phyloP scores from a whole-genome alignment of 2,113 vertebrate species.

The Corydoras sp. region DNA sequence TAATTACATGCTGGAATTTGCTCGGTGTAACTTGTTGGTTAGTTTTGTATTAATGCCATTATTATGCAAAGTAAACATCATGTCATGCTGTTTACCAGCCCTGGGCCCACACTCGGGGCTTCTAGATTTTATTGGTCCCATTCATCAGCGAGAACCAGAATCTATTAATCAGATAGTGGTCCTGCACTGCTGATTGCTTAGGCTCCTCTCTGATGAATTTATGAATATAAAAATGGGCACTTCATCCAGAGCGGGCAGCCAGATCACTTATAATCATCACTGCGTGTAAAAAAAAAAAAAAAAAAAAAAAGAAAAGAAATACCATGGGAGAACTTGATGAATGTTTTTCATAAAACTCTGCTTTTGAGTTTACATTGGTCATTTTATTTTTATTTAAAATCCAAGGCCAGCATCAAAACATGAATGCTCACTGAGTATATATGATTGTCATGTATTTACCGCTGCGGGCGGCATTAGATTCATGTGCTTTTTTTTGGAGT shows the following conservation, averaged over 20 bases:
- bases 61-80: conserved; percentile 17
- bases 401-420: too few species aligned
- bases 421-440: too few species aligned
- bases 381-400: too few species aligned
- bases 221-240: conserved; percentile 14
- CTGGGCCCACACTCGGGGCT: background rate
- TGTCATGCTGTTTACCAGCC: conserved; percentile 19
- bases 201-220: background rate
- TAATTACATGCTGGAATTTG: conserved; percentile 17
- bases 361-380: too few species aligned
- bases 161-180: conserved; percentile 10
- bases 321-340: too few species aligned
- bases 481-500: too few species aligned
- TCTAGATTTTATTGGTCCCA: conserved; percentile 4
- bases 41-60: background rate
- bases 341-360: too few species aligned
- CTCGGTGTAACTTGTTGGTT: conserved; percentile 9
- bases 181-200: conserved; percentile 7
- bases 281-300: background rate
- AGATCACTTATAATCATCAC: background rate
- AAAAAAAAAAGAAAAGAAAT: too few species aligned
- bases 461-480: too few species aligned
- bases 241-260: conserved; percentile 11
- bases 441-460: too few species aligned
- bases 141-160: conserved; percentile 17